Percentiles rank a stretch among this genome's conserved stretches.
These are phyloP conservation scores for Alfaro cultratus DNA, from an alignment of 2,797 vertebrate species.

Conservation along the genomic window DNA sequence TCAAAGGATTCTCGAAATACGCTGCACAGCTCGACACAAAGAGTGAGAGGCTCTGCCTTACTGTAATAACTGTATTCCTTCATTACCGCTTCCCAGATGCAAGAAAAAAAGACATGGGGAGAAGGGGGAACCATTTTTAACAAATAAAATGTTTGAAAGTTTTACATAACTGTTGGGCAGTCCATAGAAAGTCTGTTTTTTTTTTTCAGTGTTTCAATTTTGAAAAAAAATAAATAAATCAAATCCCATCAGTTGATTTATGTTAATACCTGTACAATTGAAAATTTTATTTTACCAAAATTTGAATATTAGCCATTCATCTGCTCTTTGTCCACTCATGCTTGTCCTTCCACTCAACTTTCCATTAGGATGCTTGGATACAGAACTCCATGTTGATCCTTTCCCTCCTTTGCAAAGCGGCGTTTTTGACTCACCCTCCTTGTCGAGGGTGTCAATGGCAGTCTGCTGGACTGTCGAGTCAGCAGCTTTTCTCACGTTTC, in stretches of 20 bases:
- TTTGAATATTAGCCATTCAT: neutral
- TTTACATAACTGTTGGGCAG: neutral
- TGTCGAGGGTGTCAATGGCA: no score
- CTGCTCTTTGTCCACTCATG: neutral
- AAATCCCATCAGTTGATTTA: neutral
- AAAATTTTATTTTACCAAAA: neutral
- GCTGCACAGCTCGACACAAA: conserved; percentile 95
- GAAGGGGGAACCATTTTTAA: neutral
- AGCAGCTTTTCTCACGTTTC: neutral
- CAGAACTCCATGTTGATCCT: neutral
- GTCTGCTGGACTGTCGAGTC: neutral
- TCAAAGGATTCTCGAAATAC: conserved; percentile 91
- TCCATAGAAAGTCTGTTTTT: neutral
- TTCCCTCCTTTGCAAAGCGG: neutral
- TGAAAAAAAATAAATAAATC: neutral
- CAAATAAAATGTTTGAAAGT: neutral
- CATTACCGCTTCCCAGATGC: neutral
- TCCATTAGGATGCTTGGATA: no score
- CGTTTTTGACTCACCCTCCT: neutral
- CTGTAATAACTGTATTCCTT: neutral
- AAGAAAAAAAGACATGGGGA: neutral
- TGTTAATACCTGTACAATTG: neutral
- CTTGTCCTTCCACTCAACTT: neutral
- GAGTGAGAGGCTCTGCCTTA: conserved; percentile 74
- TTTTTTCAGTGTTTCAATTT: neutral